phyloP scores from a whole-genome alignment of 2,797 vertebrate genomes.

The Agapornis canus region DNA sequence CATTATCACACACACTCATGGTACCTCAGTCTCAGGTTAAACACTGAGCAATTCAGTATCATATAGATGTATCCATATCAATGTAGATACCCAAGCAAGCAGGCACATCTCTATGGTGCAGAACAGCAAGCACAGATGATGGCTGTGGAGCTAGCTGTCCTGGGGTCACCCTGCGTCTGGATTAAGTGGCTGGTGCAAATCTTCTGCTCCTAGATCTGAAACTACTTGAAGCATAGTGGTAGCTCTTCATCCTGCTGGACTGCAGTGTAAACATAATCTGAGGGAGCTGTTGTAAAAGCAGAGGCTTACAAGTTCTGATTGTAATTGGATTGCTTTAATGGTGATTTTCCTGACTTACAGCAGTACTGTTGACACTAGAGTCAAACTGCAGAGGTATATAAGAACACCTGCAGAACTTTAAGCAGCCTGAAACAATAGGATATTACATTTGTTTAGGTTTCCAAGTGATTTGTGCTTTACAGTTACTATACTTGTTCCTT shows the following conservation, averaged over 20 bases:
- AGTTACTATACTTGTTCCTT: neutral
- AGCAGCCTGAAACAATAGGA: neutral
- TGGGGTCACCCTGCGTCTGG: neutral
- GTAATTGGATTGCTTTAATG: neutral
- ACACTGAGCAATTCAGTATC: neutral
- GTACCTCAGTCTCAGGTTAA: neutral
- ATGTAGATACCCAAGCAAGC: fast-evolving
- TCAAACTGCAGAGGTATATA: neutral
- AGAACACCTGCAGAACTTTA: neutral
- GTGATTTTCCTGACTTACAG: neutral
- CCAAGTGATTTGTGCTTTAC: slow-evolving; percentile 7
- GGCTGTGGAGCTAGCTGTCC: neutral
- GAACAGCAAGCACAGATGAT: neutral
- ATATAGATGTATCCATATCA: fast-evolving
- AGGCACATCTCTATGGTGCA: neutral
- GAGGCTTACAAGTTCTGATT: neutral
- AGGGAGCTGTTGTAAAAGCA: neutral
- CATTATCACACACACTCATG: neutral
- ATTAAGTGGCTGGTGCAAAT: neutral
- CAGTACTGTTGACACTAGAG: neutral
- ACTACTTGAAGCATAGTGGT: neutral
- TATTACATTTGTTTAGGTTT: neutral
- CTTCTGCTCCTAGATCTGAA: neutral
- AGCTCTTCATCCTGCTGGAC: fast-evolving
- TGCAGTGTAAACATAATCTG: neutral